Percentiles rank a stretch among this genome's conserved stretches.
Evolutionary conservation across 2,888 invertebrate genomes (phyloP).

Genomic region (Arctia plantaginis): DNA sequence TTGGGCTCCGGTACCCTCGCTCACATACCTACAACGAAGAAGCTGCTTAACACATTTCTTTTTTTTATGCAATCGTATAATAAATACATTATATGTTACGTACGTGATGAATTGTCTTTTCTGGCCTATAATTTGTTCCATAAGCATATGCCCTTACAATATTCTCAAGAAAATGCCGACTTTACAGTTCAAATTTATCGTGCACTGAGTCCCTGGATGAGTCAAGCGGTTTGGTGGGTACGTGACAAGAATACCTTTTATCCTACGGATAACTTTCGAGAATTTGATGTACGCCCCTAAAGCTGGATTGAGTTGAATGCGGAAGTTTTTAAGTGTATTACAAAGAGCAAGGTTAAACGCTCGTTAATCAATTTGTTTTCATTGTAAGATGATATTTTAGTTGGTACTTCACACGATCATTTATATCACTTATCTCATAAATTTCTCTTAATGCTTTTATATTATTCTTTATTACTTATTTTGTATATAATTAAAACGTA

Average conservation of each 20-base stretch:
- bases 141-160: conserved; percentile 41
- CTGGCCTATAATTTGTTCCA: conserved; percentile 25
- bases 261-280: conserved; percentile 50
- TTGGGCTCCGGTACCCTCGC: no score
- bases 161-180: conserved; percentile 62
- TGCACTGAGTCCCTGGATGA: conserved; percentile 64
- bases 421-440: conserved; percentile 31
- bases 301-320: conserved; percentile 41
- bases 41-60: no score
- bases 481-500: neutral
- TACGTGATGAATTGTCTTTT: neutral
- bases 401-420: conserved; percentile 15
- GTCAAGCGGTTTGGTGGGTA: conserved; percentile 68
- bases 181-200: conserved; percentile 76
- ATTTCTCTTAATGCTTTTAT: conserved; percentile 1
- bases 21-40: no score
- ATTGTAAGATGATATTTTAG: conserved; percentile 36
- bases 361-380: conserved; percentile 49
- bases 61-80: neutral
- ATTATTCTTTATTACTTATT: neutral
- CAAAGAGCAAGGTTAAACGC: conserved; percentile 52
- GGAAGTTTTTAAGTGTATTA: conserved; percentile 54
- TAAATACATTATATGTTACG: neutral
- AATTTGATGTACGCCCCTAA: conserved; percentile 51
- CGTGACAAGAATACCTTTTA: conserved; percentile 74